Conservation (phyloP, 2,888 invertebrate species). For the Oeneis ivallda region DNA sequence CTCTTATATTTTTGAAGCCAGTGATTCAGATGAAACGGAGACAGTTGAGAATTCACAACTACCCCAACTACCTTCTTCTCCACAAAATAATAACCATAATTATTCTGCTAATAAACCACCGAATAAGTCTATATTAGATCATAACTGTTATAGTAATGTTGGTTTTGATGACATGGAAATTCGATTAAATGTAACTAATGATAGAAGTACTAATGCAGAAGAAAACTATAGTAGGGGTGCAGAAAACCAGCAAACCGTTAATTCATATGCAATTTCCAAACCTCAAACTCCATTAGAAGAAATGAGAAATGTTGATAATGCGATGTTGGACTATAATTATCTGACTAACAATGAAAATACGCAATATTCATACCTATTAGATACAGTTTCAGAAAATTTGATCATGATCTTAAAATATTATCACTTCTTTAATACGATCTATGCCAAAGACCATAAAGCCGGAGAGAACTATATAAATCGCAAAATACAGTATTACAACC, state of each 20-base stretch:
- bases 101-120: not conserved
- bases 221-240: not conserved
- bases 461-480: conserved; percentile 11
- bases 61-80: not conserved
- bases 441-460: not conserved
- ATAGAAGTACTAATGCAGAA: not conserved
- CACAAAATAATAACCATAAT: not conserved
- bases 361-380: conserved; percentile 17
- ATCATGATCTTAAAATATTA: conserved; percentile 23
- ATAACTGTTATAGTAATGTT: not conserved
- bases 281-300: not conserved
- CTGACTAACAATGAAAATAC: conserved; percentile 17
- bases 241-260: not conserved
- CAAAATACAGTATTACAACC: conserved; percentile 47
- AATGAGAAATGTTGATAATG: not conserved
- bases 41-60: conserved; percentile 1
- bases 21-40: not conserved
- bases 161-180: not conserved
- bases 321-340: not conserved
- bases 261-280: not conserved
- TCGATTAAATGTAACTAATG: not conserved
- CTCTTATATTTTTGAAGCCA: conserved; percentile 1
- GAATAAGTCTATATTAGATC: not conserved
- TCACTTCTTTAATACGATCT: not conserved
- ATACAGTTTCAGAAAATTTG: conserved; percentile 36